Base-by-base conservation (phyloP, 2,113 vertebrate species). In the Ondatra zibethicus region DNA sequence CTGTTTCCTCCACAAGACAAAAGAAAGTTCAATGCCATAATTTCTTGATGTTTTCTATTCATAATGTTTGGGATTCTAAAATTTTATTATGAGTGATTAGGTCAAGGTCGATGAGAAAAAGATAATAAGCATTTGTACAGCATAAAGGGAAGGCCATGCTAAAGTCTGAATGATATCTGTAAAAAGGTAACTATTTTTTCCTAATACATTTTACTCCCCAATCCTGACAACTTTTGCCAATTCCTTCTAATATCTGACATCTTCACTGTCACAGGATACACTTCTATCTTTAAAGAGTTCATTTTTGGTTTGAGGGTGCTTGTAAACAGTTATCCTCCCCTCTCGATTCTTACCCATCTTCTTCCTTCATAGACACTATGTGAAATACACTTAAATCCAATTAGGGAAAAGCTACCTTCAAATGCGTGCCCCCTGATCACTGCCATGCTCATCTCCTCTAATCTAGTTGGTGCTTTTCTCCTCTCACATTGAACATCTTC, bases 21-120 rank as follows among this genome's bases (percentile, higher is more conserved):
- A 27, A 92, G 12, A 10, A n/a, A 78, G 25, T 78, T 66, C 31
- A 84, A 84, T 52, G 5, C 88, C 19, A 23, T 85, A 21, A n/a
- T 89, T 92, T 95, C 73, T 63, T 73, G 92, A 45, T 7, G 47
- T 21, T 21, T 94, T 80, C 11, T 45, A 93, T 42, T 52, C 75
- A 80, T 75, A 66, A 84, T 84, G 3, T 3, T 72, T 73, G 55
- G 72, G 10, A 82, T 93, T 92, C 29, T 72, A 88, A 88, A 14
- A 82, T 50, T 90, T 75, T 36, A 31, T 90, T 84, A 55, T 68
- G 19, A 77, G 16, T 92, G n/a, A 92, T 89, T 93, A 92, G 7
- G 14, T 82, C 29, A 82, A 90, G 36, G 39, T 86, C 33, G 45
- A 63, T 78, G 29, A 90, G 78, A 21, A 10, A 88, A 96, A 93